Evolutionary conservation across 35 echinoderm and acorn worm species (phyloP).

Genomic region (Patiria miniata): DNA sequence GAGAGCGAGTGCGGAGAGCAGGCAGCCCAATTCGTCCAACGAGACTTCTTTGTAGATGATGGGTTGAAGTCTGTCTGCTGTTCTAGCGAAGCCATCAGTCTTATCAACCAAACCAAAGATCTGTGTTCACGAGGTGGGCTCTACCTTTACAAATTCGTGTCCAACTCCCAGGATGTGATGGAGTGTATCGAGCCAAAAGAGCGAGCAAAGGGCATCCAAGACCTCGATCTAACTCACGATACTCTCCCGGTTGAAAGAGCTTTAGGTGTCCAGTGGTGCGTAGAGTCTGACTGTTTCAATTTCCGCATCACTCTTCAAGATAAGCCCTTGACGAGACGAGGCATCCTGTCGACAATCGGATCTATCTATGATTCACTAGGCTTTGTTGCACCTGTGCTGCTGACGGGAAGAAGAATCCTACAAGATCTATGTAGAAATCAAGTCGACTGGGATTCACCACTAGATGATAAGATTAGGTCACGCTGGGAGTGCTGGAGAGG

Average conservation of each 20-base stretch:
- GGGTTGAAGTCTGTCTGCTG: slow-evolving; percentile 53
- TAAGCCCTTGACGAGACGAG: slow-evolving; percentile 56
- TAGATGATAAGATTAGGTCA: too few species aligned
- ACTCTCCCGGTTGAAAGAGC: slow-evolving; percentile 29
- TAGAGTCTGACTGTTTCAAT: slow-evolving; percentile 54
- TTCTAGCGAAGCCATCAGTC: slow-evolving; percentile 45
- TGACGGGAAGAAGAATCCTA: slow-evolving; percentile 60
- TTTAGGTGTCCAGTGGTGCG: slow-evolving; percentile 53
- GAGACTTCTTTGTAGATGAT: slow-evolving; percentile 89
- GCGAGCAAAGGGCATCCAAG: slow-evolving; percentile 31
- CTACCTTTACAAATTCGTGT: slow-evolving; percentile 45
- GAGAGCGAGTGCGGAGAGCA: slow-evolving; percentile 43
- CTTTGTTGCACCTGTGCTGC: slow-evolving; percentile 35
- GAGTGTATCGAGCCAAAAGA: slow-evolving; percentile 30
- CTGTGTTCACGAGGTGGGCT: slow-evolving; percentile 56
- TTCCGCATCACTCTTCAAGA: slow-evolving; percentile 53
- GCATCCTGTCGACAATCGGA: slow-evolving; percentile 48
- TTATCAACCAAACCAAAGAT: slow-evolving; percentile 39
- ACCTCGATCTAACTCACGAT: slow-evolving; percentile 53
- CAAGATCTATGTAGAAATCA: too few species aligned
- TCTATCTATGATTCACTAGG: slow-evolving; percentile 66
- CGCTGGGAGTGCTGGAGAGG: too few species aligned
- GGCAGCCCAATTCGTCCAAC: slow-evolving; percentile 52
- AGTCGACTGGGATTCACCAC: too few species aligned
- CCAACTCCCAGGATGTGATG: slow-evolving; percentile 41